Evolutionary conservation across 2,797 vertebrate genomes (phyloP), one percentile per base, ranked within the genome.

Genomic region (Semaprochilodus insignis): DNA sequence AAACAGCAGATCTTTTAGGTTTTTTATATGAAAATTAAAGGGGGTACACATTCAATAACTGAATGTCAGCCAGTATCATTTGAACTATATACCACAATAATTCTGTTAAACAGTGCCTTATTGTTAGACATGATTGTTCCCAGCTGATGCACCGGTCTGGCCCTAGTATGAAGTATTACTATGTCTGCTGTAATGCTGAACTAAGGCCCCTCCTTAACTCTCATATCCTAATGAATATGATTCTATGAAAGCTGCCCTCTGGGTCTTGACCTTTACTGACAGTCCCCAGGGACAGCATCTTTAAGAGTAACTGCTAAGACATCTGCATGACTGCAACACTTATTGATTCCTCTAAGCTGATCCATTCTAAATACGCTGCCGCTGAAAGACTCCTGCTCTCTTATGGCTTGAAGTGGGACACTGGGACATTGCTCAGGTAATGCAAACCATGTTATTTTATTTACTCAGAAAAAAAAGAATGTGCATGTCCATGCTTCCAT

Each of bases 241-340:
- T 19, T n/a, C 60, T 57, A 8, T 19, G 54, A 17, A 25, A 74
- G 48, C 36, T 21, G 36, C 66, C 79, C 69, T 77, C 31, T 65
- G 74, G 78, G 63, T 54, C 57, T 52, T 77, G 83, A 83, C 76
- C 81, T 83, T 85, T 82, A 48, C 76, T 48, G 73, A 75, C 10
- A 44, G 55, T 71, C 80, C 83, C 85, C 55, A 10, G 52, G 65
- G 81, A 74, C 74, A 5, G 55, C 67, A 25, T 81, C 79, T 83
- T 85, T 55, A 81, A 73, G 60, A 44, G 57, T 76, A 80, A 85
- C 81, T 80, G 78, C 76, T 57, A 65, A 79, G 84, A 85, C 80
- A 83, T 83, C 75, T 84, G 84, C 80, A 81, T 74, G 80, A 84
- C 84, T 82, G 65, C 55, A 75, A 70, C 40, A 48, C 51, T 5